Evolutionary conservation across 2,888 invertebrate species (phyloP).

Genomic region (Anthophora plumipes): DNA sequence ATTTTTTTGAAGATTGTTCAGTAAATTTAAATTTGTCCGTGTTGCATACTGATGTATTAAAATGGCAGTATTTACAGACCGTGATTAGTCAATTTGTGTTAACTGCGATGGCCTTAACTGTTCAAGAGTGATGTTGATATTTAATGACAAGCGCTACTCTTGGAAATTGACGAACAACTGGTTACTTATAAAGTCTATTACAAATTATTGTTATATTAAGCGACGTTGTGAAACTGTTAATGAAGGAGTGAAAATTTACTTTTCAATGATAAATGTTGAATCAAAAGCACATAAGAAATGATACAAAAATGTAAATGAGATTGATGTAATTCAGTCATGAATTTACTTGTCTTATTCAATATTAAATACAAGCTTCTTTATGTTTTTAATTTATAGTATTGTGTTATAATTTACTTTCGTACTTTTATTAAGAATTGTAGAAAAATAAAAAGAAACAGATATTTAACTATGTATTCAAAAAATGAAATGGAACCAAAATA

Average conservation of each 20-base stretch:
- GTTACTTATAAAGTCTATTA: conserved; percentile 63
- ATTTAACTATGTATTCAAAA: no score
- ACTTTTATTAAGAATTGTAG: no score
- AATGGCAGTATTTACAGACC: conserved; percentile 56
- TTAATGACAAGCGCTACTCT: conserved; percentile 67
- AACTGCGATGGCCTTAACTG: conserved; percentile 67
- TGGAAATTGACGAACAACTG: conserved; percentile 63
- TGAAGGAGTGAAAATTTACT: conserved; percentile 20
- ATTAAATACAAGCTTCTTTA: no score
- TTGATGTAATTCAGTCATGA: no score
- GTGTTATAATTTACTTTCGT: no score
- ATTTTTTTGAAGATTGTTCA: conserved; percentile 27
- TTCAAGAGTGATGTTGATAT: conserved; percentile 66
- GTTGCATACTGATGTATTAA: conserved; percentile 40
- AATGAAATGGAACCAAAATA: no score
- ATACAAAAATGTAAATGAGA: no score
- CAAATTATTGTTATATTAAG: conserved; percentile 52
- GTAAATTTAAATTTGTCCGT: conserved; percentile 39
- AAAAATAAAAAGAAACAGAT: no score
- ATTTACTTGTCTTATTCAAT: no score
- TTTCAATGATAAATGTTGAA: no score
- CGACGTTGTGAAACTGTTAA: conserved; percentile 43
- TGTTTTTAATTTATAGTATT: no score
- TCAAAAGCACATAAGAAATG: no score
- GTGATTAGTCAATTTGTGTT: conserved; percentile 67